Percentiles rank a stretch among this genome's conserved stretches.
phyloP scores from a whole-genome alignment of 2,888 invertebrate genomes.

The Bimastos eiseni region DNA sequence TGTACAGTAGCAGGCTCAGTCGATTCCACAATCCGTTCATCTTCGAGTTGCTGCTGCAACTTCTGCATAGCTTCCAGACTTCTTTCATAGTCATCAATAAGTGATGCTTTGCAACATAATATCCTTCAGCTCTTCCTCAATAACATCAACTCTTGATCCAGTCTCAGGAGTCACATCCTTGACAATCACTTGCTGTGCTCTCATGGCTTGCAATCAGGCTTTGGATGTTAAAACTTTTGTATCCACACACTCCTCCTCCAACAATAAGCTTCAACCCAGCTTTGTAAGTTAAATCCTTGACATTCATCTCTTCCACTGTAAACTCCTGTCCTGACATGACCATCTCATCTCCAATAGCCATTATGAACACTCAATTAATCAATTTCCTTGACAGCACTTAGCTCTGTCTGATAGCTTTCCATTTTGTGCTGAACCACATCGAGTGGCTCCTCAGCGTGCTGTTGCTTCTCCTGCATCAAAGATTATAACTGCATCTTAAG shows the following conservation, averaged over 20 bases:
- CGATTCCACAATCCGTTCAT: not conserved
- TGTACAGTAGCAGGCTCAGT: not conserved
- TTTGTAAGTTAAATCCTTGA: not conserved
- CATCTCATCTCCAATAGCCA: not conserved
- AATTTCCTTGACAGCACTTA: not conserved
- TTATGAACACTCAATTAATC: not conserved
- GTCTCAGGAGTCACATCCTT: not conserved
- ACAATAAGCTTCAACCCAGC: not conserved
- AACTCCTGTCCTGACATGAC: not conserved
- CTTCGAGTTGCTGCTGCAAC: not conserved
- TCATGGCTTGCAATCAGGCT: too few relatives aligned
- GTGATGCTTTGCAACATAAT: too few relatives aligned
- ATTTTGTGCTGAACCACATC: not conserved
- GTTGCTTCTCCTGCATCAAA: slow-evolving; percentile 10
- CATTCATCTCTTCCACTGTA: not conserved
- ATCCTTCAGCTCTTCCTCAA: not conserved
- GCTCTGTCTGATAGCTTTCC: not conserved
- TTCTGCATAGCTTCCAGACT: not conserved
- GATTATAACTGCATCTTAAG: not conserved
- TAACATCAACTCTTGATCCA: not conserved
- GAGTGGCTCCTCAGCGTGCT: not conserved
- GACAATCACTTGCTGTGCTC: too few relatives aligned
- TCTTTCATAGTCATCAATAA: not conserved
- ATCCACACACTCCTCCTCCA: not conserved
- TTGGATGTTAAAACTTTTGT: too few relatives aligned